Percentiles rank a stretch among this genome's conserved stretches.
These are phyloP conservation scores for Tichodroma muraria DNA, from an alignment of 2,113 vertebrate species.

Conservation along the genomic window DNA sequence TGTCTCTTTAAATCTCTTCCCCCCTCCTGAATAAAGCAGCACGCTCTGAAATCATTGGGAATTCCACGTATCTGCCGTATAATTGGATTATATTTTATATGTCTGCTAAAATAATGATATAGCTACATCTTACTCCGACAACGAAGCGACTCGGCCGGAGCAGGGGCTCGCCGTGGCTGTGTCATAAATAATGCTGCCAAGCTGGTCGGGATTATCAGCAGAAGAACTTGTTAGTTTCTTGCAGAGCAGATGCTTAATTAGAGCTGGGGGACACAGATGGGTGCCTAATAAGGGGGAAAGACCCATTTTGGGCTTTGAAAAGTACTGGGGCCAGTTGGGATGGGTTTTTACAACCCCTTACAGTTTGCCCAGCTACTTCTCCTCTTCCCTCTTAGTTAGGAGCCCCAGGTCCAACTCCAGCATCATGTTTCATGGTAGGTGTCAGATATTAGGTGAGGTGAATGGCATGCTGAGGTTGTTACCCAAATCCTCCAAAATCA, in stretches of 20 bases:
- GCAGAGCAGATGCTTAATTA: slow-evolving; percentile 65
- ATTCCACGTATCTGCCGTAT: slow-evolving; percentile 4
- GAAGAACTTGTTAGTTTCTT: slow-evolving; percentile 61
- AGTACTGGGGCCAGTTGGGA: background rate
- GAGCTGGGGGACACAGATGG: slow-evolving; percentile 54
- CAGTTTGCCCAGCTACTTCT: background rate
- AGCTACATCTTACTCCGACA: slow-evolving; percentile 38
- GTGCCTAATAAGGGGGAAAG: slow-evolving; percentile 30
- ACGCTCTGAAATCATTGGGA: slow-evolving; percentile 8
- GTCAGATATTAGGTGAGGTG: background rate
- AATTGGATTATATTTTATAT: slow-evolving; percentile 60
- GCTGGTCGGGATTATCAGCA: slow-evolving; percentile 55
- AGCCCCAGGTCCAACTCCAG: background rate
- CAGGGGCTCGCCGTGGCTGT: background rate
- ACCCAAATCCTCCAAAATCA: background rate
- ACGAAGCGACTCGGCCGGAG: background rate
- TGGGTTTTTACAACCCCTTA: background rate
- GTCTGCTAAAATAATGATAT: slow-evolving; percentile 57
- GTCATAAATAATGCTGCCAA: slow-evolving; percentile 57
- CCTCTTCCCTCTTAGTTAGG: background rate
- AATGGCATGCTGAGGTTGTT: background rate
- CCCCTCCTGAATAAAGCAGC: background rate
- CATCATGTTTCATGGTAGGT: background rate
- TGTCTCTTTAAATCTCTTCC: slow-evolving; percentile 51
- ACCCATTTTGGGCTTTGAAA: background rate